Base-by-base conservation (phyloP, 2,113 vertebrate species). In the Semnornis frantzii region DNA sequence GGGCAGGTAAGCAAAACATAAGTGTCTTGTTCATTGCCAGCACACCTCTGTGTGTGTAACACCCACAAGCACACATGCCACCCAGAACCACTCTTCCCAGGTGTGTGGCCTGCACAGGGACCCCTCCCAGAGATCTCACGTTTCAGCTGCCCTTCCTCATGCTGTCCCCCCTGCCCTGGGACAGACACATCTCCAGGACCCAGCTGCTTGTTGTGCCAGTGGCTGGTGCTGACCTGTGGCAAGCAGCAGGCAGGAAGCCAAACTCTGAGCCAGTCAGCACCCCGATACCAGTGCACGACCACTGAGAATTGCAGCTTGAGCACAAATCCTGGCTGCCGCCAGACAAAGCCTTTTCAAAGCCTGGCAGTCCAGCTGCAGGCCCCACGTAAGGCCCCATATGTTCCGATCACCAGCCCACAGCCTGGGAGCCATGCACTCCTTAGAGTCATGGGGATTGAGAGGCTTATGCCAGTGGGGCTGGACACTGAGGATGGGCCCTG, bases 81-180 rank as follows among this genome's bases (percentile, higher is more conserved):
- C 9, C 1, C 2, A 34, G 30, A 15, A 5, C 9, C 15, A 14
- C 34, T 18, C 9, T 31, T 34, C 75, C n/a, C 15, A 63, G 54
- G 14, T 6, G 0, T 1, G 5, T 0, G 2, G 37, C 44, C 3
- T 0, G 28, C 33, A 28, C 12, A 34, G 24, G 25, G 27, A 33
- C 14, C 27, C 42, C 55, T 14, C 9, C 25, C 14, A 34, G 15
- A 75, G 42, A 30, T 31, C 23, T n/a, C 5, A 3, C 25, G 42
- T 1, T 8, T 23, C 1, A 17, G 57, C 34, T 59, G 34, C 19
- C 19, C 15, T 63, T 21, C 27, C 16, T 71, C 10, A 1, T 0
- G 2, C 12, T 2, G 4, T 52, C 6, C 4, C 8, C 16, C 8
- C 63, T 42, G 33, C 21, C 42, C 44, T 0, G 0, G 42, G 16